Base-by-base conservation (phyloP, 2,888 invertebrate species). In the Acleris holmiana region DNA sequence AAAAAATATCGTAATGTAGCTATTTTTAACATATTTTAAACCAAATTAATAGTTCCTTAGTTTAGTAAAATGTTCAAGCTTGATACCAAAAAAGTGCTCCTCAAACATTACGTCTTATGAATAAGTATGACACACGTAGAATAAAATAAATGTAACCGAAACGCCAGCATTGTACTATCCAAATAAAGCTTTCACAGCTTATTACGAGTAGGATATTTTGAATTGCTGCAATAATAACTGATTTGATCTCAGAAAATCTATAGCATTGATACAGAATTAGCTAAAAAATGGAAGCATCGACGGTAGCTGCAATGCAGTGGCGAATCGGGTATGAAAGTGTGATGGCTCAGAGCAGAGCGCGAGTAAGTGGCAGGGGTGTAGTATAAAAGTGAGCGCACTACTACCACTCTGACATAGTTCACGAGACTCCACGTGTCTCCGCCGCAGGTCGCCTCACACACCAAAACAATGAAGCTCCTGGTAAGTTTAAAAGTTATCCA, bases 361-460 rank as follows among this genome's bases (percentile, higher is more conserved):
- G 78, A 73, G 78, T 76, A 76, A 79, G 88, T 91, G 92, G 92
- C 92, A 91, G 92, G 92, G 92, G 92, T 91, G 91, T 74, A 81
- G 89, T 92, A 92, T 92, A 92, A 88, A 92, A 91, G 90, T 82
- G 79, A 83, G 84, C 88, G 90, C 76, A 74, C 81, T 80, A 83
- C 86, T 86, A 90, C 90, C 88, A 88, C 89, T 85, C 86, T 85
- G 86, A 87, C 91, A 91, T 88, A 92, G 91, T 91, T 89, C 85
- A 85, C 85, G 81, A 81, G 74, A 79, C 79, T 77, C 75, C 83
- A 88, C 88, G 89, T 89, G 86, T 84, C 79, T 82, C 72, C 74
- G 77, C 82, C 79, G 85, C 85, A 85, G 84, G 83, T 77, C 75
- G 72, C 73, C 70, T 74, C 80, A 79, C 75, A 79, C 73, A 80